Base-by-base conservation (phyloP, 2,113 vertebrate genomes). In the Cyprinus carpio region DNA sequence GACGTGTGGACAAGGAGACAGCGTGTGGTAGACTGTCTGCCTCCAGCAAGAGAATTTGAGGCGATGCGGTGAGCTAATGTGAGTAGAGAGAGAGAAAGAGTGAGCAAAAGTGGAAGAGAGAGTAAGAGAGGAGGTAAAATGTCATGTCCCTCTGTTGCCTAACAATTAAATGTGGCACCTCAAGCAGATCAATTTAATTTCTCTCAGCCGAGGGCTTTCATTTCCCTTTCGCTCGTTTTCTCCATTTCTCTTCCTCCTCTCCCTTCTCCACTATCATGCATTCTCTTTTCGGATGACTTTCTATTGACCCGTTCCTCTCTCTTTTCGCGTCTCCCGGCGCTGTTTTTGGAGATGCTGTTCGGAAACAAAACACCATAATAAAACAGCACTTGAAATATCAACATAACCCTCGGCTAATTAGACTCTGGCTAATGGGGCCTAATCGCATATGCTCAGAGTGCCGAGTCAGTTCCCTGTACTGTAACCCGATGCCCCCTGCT, bases 321-420 rank as follows among this genome's bases (percentile, higher is more conserved):
- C 89, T 84, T 86, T 72, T 88, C 91, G 90, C 88, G 81, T 81
- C 85, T 89, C 89, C 91, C 87, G 90, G 91, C 72, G 25, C 91
- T 91, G 92, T 91, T 82, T 91, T 91, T 84, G 91, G 90, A 90
- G 92, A 90, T 90, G 89, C 94, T 94, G 92, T 89, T 87, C 93
- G 92, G 94, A 94, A 95, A 94, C 87, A 93, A 94, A 95, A 92
- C 91, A 94, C 95, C 90, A 89, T 88, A 92, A 92, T 91, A 94
- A 93, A 93, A 93, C 94, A 93, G 92, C 91, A 93, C 95, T 96
- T 94, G 93, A 96, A 95, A 96, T 94, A 95, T 95, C 96, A 95
- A 94, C 93, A 91, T 91, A 91, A 86, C 86, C 90, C 91, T 94
- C 92, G 91, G 93, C 96, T 97, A 95, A 96, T 97, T 96, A 97